A percentile compares a stretch with the other conserved stretches of the same genome.
These are phyloP conservation scores for Aurelia sp. DNA, from an alignment of 30 jellyfish, hydroid and myxozoan genomes.

Conservation along the genomic window DNA sequence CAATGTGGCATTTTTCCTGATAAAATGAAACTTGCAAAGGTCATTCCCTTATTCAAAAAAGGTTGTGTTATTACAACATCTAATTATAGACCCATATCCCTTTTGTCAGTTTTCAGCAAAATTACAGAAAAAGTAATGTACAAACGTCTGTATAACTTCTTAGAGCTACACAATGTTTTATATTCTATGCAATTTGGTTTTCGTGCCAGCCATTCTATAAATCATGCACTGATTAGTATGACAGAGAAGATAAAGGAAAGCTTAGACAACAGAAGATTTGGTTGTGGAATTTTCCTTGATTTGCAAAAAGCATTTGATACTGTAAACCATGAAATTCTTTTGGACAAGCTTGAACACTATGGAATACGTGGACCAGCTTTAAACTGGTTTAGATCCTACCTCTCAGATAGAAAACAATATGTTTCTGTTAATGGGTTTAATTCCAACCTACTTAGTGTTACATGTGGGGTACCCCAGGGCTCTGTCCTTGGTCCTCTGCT, in stretches of 20 bases:
- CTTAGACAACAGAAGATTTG: constrained; percentile 5
- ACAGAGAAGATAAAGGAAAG: too few relatives aligned
- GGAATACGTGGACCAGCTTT: neutral
- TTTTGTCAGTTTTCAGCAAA: neutral
- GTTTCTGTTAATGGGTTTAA: neutral
- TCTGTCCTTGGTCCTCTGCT: neutral
- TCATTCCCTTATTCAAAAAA: constrained; percentile 40
- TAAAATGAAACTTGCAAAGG: constrained; percentile 35
- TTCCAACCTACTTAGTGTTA: neutral
- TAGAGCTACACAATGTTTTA: constrained; percentile 4
- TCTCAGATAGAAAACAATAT: too few relatives aligned
- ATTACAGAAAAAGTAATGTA: constrained; percentile 1
- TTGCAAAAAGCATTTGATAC: neutral
- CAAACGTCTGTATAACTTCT: constrained; percentile 20
- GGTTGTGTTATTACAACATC: constrained; percentile 32
- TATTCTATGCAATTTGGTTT: neutral
- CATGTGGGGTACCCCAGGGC: neutral
- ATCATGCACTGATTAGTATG: too few relatives aligned
- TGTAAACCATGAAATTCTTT: neutral
- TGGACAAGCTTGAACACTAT: neutral
- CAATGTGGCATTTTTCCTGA: constrained; percentile 14
- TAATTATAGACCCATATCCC: neutral
- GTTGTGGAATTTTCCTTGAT: constrained; percentile 4
- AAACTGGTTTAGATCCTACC: constrained; percentile 5
- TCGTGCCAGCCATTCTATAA: too few relatives aligned